Conservation (phyloP, 1,140 invertebrate genomes). For the Neuroterus valhalla region DNA sequence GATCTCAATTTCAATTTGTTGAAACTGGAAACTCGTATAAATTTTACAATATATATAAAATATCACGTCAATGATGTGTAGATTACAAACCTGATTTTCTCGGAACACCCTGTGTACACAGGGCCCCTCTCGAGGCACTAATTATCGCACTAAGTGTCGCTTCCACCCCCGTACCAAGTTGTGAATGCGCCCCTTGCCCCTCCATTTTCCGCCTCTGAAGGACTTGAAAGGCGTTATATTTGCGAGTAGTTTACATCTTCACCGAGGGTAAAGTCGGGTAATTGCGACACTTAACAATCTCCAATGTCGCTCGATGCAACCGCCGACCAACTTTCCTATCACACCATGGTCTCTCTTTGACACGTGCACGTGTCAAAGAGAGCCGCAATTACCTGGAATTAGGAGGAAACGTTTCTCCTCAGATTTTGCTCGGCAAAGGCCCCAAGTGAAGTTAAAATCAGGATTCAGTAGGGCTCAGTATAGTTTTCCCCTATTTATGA, state of each 20-base stretch:
- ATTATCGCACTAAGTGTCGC: slow-evolving; percentile 68
- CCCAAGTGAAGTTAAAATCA: too few species aligned
- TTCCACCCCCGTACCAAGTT: slow-evolving; percentile 44
- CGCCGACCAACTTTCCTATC: slow-evolving; percentile 24
- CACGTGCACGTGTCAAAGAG: background rate
- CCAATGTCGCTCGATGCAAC: slow-evolving; percentile 48
- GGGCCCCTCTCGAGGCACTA: slow-evolving; percentile 60
- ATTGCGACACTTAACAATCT: slow-evolving; percentile 68
- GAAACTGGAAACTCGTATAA: too few species aligned
- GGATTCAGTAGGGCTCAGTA: too few species aligned
- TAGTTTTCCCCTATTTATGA: too few species aligned
- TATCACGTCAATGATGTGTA: background rate
- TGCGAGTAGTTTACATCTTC: slow-evolving; percentile 54
- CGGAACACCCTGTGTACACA: slow-evolving; percentile 45
- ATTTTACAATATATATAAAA: too few species aligned
- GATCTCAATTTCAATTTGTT: too few species aligned
- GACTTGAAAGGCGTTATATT: slow-evolving; percentile 54
- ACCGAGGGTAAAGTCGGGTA: slow-evolving; percentile 55
- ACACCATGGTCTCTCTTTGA: too few species aligned
- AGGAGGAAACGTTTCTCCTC: slow-evolving; percentile 3
- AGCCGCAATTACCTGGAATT: slow-evolving; percentile 18
- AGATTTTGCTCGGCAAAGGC: slow-evolving; percentile 2
- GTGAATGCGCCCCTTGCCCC: slow-evolving; percentile 26
- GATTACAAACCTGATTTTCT: slow-evolving; percentile 6
- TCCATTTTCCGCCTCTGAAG: slow-evolving; percentile 43